Percentiles rank a stretch among this genome's conserved stretches.
These are phyloP conservation scores for Andrena minutula DNA, from an alignment of 2,888 invertebrate species.

Conservation along the genomic window DNA sequence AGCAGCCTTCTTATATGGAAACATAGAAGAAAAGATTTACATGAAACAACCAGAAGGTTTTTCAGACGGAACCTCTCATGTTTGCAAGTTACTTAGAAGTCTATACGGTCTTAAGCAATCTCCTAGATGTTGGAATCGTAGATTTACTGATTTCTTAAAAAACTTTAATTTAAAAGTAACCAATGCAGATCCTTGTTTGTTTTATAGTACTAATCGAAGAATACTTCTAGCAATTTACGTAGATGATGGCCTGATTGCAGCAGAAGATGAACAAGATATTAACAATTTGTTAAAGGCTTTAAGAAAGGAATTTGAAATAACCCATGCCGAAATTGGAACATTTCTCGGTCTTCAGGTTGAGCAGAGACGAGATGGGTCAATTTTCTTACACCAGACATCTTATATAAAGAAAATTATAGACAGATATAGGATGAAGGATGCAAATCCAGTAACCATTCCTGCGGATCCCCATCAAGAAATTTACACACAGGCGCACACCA, in stretches of 20 bases:
- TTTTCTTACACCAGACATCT: neutral
- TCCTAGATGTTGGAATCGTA: neutral
- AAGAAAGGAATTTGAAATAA: neutral
- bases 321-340: neutral
- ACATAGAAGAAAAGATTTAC: neutral
- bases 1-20: neutral
- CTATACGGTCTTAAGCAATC: neutral
- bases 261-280: neutral
- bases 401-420: neutral
- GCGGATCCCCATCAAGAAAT: neutral
- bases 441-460: neutral
- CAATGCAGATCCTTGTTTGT: slow-evolving; percentile 3
- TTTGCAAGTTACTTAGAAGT: slow-evolving; percentile 1
- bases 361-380: neutral
- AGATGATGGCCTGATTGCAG: neutral
- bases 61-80: neutral
- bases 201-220: neutral
- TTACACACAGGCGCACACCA: neutral
- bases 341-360: neutral
- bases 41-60: slow-evolving; percentile 10
- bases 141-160: neutral
- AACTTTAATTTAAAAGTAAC: neutral
- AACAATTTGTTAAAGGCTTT: neutral
- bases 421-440: neutral
- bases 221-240: neutral